Evolutionary conservation across 2,888 invertebrate species (phyloP).

Genomic region (Coelinius sp.): DNA sequence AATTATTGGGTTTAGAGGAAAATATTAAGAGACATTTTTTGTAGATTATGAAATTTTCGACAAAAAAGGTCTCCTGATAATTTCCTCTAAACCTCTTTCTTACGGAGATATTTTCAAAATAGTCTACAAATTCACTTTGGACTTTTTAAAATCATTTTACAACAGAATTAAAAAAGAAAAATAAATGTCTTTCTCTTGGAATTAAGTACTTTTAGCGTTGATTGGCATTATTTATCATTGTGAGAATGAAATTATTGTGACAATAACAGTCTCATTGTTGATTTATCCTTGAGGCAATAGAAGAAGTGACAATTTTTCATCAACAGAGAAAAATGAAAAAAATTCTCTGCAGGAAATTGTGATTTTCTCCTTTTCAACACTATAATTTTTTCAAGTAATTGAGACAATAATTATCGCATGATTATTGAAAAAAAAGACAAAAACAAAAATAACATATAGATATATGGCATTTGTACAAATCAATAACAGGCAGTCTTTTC

Average conservation of each 20-base stretch:
- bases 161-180: background rate
- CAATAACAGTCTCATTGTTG: constrained; percentile 32
- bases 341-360: background rate
- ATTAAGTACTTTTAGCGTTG: constrained; percentile 11
- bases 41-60: no score
- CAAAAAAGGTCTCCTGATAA: background rate
- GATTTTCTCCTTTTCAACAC: background rate
- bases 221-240: background rate
- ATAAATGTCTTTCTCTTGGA: background rate
- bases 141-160: background rate
- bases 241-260: constrained; percentile 28
- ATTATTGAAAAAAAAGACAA: background rate
- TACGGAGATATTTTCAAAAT: background rate
- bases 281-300: constrained; percentile 10
- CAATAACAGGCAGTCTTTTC: constrained; percentile 28
- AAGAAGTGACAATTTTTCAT: background rate
- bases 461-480: constrained; percentile 18
- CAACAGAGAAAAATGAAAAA: background rate
- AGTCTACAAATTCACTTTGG: background rate
- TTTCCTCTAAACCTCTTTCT: background rate
- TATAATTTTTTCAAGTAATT: background rate
- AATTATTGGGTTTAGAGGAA: no score
- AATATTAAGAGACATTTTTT: no score
- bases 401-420: background rate
- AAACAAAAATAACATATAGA: background rate